Percentiles rank a stretch among this genome's conserved stretches.
Evolutionary conservation across 23 tunicate species (phyloP).

Genomic region (Styela clava): DNA sequence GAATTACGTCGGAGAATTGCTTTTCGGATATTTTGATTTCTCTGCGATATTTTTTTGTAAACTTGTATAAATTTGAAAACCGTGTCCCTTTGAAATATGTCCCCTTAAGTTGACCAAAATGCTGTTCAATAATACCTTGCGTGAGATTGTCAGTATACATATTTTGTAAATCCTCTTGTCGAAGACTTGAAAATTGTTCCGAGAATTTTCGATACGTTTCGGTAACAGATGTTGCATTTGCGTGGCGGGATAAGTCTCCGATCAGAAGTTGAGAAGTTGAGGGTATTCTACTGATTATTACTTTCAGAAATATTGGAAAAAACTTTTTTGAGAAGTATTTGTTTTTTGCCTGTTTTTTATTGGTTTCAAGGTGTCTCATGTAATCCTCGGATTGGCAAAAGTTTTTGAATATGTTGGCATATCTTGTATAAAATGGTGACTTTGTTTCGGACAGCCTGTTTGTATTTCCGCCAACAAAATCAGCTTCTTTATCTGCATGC

Average conservation of each 20-base stretch:
- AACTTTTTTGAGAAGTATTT: slow-evolving; percentile 1
- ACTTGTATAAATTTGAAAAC: background rate
- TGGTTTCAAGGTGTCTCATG: background rate
- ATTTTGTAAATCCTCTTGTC: background rate
- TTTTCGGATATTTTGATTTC: background rate
- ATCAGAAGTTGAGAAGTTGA: slow-evolving; percentile 34
- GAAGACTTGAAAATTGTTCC: background rate
- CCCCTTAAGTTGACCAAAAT: slow-evolving; percentile 14
- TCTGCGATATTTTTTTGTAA: background rate
- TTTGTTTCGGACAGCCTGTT: background rate
- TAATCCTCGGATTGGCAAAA: background rate
- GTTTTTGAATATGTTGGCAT: background rate
- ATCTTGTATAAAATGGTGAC: slow-evolving; percentile 13
- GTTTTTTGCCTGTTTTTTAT: background rate
- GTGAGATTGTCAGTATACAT: slow-evolving; percentile 9
- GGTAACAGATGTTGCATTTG: background rate
- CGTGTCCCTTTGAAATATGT: background rate
- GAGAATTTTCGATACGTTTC: background rate
- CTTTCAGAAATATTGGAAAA: background rate
- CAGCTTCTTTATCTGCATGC: background rate
- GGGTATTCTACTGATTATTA: slow-evolving; percentile 25
- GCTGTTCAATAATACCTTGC: slow-evolving; percentile 39
- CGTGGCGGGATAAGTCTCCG: slow-evolving; percentile 49
- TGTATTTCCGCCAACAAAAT: background rate
- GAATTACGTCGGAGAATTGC: background rate